Base-by-base conservation (phyloP, 2,888 invertebrate species). In the Cephalotes varians region DNA sequence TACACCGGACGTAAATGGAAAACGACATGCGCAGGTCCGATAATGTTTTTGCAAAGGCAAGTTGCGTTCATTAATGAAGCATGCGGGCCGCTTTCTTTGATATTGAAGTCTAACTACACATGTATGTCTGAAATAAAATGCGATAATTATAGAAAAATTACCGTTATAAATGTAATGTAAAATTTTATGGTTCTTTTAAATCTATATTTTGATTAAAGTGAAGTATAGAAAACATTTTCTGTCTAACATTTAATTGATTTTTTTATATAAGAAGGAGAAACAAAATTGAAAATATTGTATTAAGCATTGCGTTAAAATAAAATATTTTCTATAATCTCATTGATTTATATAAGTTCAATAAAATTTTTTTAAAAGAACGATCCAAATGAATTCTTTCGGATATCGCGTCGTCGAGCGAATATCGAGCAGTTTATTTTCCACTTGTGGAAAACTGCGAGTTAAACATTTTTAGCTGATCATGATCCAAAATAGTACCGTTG, bases 71-170 rank as follows among this genome's bases (percentile, higher is more conserved):
- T 86, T 82, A 73, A 62, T 69, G 60, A 73, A 40, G 56, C 73
- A 88, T 87, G 88, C 87, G 88, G 86, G 88, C 79, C 82, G 83
- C 88, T 88, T 88, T 86, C 82, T 82, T 72, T 12, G 21, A 25
- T 49, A 54, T 51, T 74, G 62, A 49, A 37, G 15, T 76, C 40
- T 12, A 40, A 54, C 51, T 9, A 21, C n/a, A n/a, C 10, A 28
- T 40, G 6, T 15, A 21, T 15, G 15, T 47, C 0, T 18, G 18
- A 74, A 49, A 40, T 0, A 65, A 51, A 40, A 64, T n/a, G 1
- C 21, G 15, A 12, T 10, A 31, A 60, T 21, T 44, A 21, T 31
- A 25, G 44, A 21, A 62, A 64, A 28, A n/a, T 72, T 37, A 64
- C 1, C 4, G 7, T 44, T 28, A 28, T 44, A 44, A 44, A 44